Percentiles rank a stretch among this genome's conserved stretches.
Evolutionary conservation across 2,113 vertebrate genomes (phyloP).

Genomic region (Sphyrna mokarran): DNA sequence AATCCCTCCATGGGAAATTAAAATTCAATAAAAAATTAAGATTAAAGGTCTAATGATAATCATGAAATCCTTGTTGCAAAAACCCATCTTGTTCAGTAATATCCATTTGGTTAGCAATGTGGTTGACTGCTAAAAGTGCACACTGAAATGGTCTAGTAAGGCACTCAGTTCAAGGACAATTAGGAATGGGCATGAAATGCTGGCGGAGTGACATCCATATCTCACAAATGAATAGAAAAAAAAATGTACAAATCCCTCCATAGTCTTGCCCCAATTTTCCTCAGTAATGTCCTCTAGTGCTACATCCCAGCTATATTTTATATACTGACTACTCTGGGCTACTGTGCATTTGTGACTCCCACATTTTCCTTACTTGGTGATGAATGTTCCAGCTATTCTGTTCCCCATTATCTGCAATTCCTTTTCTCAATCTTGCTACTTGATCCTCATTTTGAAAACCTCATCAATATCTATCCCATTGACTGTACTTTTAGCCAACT

Average conservation of each 20-base stretch:
- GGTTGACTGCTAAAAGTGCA: too few relatives aligned
- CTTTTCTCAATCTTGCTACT: neutral
- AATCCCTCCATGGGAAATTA: too few relatives aligned
- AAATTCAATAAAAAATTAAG: too few relatives aligned
- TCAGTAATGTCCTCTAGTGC: neutral
- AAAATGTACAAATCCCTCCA: neutral
- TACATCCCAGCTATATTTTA: neutral
- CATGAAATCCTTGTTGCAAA: too few relatives aligned
- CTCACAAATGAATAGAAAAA: too few relatives aligned
- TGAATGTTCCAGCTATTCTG: neutral
- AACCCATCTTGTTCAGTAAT: too few relatives aligned
- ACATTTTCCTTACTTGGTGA: neutral
- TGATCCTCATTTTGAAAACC: neutral
- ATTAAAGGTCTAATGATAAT: too few relatives aligned
- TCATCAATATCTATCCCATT: neutral
- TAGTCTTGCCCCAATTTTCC: neutral
- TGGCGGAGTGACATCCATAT: too few relatives aligned
- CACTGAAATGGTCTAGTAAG: too few relatives aligned
- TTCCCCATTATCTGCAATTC: neutral
- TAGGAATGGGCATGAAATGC: too few relatives aligned
- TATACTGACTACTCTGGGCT: neutral
- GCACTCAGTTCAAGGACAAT: too few relatives aligned
- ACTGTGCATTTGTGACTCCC: neutral
- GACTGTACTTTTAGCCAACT: neutral
- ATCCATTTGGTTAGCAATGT: too few relatives aligned